Conservation (phyloP, 2,888 invertebrate species). For the Limnephilus lunatus region DNA sequence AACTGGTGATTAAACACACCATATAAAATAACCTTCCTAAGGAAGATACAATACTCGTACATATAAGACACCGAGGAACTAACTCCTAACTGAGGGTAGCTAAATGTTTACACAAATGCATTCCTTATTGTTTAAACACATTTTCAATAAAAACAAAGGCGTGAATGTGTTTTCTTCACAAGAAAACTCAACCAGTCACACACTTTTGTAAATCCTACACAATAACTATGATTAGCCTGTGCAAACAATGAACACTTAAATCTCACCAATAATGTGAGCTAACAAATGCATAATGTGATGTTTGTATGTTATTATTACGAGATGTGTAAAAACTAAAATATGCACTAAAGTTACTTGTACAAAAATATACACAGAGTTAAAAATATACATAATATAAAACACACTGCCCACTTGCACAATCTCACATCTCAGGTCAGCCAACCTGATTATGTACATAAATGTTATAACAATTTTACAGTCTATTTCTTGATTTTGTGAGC, state of each 20-base stretch:
- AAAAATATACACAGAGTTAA: slow-evolving; percentile 16
- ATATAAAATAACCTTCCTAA: slow-evolving; percentile 7
- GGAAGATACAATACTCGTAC: slow-evolving; percentile 15
- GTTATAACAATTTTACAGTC: neutral
- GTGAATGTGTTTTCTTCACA: neutral
- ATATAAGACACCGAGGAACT: neutral
- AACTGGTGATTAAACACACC: slow-evolving; percentile 46
- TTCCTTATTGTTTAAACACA: neutral
- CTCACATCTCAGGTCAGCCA: neutral
- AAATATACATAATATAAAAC: slow-evolving; percentile 7
- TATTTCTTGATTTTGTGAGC: slow-evolving; percentile 60
- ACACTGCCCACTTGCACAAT: neutral
- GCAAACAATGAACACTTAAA: slow-evolving; percentile 11
- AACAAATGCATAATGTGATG: slow-evolving; percentile 1
- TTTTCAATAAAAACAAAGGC: neutral
- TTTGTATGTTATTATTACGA: neutral
- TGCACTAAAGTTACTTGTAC: slow-evolving; percentile 4
- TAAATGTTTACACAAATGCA: neutral
- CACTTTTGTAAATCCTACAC: neutral
- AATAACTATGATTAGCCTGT: neutral
- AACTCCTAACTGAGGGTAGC: neutral
- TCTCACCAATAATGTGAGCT: neutral
- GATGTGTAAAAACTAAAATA: neutral
- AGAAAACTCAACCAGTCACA: neutral
- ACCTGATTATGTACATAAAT: neutral